phyloP scores from a whole-genome alignment of 2,797 vertebrate species.

The Miichthys miiuy region DNA sequence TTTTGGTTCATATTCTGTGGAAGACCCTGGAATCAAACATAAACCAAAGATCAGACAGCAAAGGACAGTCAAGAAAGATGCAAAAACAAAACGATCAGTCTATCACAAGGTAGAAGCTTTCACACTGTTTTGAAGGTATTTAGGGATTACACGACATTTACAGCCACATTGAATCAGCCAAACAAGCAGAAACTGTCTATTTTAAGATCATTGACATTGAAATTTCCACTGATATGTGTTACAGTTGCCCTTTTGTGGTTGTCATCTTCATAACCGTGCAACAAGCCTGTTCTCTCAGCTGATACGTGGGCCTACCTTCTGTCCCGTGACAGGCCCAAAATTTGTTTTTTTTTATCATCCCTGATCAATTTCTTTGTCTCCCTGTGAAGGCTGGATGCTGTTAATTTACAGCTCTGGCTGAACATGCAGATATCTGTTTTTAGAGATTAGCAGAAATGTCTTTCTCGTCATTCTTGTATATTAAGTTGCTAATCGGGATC shows the following conservation, averaged over 20 bases:
- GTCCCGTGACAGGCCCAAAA: too few relatives aligned
- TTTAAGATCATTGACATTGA: slow-evolving; percentile 34
- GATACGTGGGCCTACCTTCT: background rate
- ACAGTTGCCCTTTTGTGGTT: slow-evolving; percentile 14
- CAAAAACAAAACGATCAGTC: background rate
- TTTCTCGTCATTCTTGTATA: too few relatives aligned
- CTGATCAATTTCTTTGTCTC: too few relatives aligned
- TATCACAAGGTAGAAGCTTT: background rate
- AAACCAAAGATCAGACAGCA: background rate
- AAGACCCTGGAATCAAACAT: too few relatives aligned
- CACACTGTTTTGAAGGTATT: slow-evolving; percentile 19
- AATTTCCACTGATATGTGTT: slow-evolving; percentile 6
- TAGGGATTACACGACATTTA: slow-evolving; percentile 29
- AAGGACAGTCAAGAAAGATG: background rate
- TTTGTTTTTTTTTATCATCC: too few relatives aligned
- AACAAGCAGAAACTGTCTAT: slow-evolving; percentile 29
- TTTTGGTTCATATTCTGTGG: too few relatives aligned
- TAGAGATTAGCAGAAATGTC: too few relatives aligned
- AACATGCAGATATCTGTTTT: too few relatives aligned
- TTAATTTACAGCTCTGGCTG: too few relatives aligned
- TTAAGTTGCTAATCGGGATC: too few relatives aligned
- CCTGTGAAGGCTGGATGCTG: too few relatives aligned
- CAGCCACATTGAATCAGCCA: slow-evolving; percentile 21
- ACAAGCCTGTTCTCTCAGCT: slow-evolving; percentile 18
- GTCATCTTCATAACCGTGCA: slow-evolving; percentile 25